Base-by-base conservation (phyloP, 2,797 vertebrate genomes). In the Thunnus albacares region DNA sequence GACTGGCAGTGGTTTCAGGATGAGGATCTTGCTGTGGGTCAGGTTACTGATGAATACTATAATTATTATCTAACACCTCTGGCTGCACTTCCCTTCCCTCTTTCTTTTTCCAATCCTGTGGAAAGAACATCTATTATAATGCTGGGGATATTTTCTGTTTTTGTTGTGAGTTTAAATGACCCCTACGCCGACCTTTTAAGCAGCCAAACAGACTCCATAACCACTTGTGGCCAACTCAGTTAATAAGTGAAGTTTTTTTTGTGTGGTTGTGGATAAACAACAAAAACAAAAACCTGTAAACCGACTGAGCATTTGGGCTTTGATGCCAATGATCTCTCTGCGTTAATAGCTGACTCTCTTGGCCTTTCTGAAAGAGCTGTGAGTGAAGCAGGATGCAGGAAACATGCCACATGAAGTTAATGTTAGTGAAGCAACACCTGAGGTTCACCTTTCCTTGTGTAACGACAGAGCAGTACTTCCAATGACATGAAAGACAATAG, bases 331-430 rank as follows among this genome's bases (percentile, higher is more conserved):
- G 38, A 61, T 60, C 15, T 35, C 59, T n/a, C 26, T 67, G 38
- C n/a, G 41, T 33, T 22, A 30, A 52, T n/a, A 30, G 38, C 24
- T 57, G 41, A 47, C 57, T 80, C 22, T 28, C 24, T 56, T 74
- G 72, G 69, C 53, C 75, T 81, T 76, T 81, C 52, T 71, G 35
- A 75, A 53, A 62, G 66, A 66, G 61, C 69, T 63, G 18, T 22
- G 30, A 72, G 35, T 45, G 38, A 57, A 52, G 57, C 71, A 82
- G 68, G 62, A 68, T 52, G 58, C n/a, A 55, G 60, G 47, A 61
- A 78, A 70, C 75, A 71, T 53, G 84, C 63, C 84, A 84, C 75
- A 71, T 55, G 49, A 56, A 72, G 80, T 84, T 53, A 68, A 58
- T 49, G 64, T 84, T 57, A 78, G 71, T 11, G 45, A 64, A 35